A percentile compares a stretch with the other conserved stretches of the same genome.
Conservation (phyloP, 2,113 vertebrate species). For the Sander lucioperca region DNA sequence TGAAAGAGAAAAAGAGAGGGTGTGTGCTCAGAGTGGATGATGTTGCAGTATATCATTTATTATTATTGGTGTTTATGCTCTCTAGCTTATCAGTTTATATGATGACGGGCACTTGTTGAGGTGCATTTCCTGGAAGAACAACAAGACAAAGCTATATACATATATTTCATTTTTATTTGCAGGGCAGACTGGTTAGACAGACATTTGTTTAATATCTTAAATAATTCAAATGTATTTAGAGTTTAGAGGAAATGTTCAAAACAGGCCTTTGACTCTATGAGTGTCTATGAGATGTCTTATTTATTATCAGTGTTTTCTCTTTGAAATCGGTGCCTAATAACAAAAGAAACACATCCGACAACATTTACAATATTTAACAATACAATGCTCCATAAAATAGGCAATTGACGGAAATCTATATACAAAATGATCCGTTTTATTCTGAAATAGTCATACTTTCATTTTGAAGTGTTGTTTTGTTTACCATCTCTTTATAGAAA, state of each 20-base stretch:
- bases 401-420: background rate
- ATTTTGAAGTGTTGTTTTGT: background rate
- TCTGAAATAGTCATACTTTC: background rate
- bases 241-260: background rate
- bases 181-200: background rate
- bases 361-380: background rate
- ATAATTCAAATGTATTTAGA: too few species aligned
- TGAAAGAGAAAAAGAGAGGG: background rate
- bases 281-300: background rate
- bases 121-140: conserved; percentile 11
- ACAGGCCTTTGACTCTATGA: background rate
- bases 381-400: background rate
- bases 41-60: background rate
- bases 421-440: background rate
- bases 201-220: background rate
- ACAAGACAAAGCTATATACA: background rate
- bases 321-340: background rate
- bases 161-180: background rate
- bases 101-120: background rate
- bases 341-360: background rate
- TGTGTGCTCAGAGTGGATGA: background rate
- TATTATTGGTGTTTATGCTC: conserved; percentile 4
- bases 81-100: conserved; percentile 38
- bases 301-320: background rate
- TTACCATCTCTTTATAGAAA: background rate